Evolutionary conservation across 2,797 vertebrate genomes (phyloP), one percentile per base, ranked within the genome.

Genomic region (Schizothorax lantsangensis): DNA sequence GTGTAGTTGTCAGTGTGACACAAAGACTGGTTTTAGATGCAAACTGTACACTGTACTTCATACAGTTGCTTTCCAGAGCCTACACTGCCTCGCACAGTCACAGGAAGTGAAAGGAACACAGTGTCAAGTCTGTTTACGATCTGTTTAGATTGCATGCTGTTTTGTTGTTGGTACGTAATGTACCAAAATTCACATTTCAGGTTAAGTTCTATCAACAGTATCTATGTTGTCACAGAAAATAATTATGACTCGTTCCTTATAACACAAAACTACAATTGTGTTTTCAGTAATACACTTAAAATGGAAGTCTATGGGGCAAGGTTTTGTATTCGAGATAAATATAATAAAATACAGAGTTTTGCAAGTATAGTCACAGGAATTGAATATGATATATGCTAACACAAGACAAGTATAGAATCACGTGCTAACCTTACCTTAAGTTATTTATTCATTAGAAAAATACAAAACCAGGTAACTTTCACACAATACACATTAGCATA

Each of bases 81-180:
- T 7, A 11, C n/a, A 45, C 2, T 10, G 43, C 17, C 30, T 33
- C 40, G 10, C 12, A 6, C 11, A 3, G 40, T 62, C 38, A 84
- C 83, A 77, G 72, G 57, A 84, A 75, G 57, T 38, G 43, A 9
- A 77, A 38, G 7, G 72, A 64, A 64, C 82, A 49, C 4, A n/a
- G 54, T 62, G 69, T 73, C 36, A 59, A 45, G 40, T 84, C 2
- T 83, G 68, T 72, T 84, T 64, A 62, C 14, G 17, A 59, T 72
- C 10, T 9, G 52, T 83, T 72, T 59, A 59, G 3, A 83, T 19
- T 38, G 26, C 10, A 38, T 6, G 5, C 45, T 23, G 45, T 19
- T 21, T 33, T n/a, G 2, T 26, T 36, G 19, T 4, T 47, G 64
- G 43, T 49, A 47, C 40, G 9, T 6, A 36, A 15, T 64, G 40